Percentiles rank a stretch among this genome's conserved stretches.
These are phyloP conservation scores for Deilephila porcellus DNA, from an alignment of 2,888 invertebrate species.

Conservation along the genomic window DNA sequence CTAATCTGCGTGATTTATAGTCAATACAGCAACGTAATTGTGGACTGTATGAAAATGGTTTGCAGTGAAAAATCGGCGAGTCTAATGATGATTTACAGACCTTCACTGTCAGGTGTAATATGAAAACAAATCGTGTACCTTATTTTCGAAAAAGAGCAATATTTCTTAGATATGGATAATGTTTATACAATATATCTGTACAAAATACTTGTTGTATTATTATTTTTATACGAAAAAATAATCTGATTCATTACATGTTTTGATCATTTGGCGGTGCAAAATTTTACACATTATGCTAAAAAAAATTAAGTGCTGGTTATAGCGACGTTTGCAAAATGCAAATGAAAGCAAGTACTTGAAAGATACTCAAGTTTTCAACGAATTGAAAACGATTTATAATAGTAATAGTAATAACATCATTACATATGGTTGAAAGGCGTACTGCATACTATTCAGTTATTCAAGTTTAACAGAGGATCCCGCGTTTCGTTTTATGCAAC, in stretches of 20 bases:
- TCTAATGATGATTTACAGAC: constrained; percentile 9
- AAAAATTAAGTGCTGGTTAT: too few relatives aligned
- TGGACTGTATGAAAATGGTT: not conserved
- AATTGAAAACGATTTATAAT: not conserved
- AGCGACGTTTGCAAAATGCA: too few relatives aligned
- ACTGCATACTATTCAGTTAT: constrained; percentile 24
- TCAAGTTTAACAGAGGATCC: constrained; percentile 36
- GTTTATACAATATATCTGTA: too few relatives aligned
- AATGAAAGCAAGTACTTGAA: too few relatives aligned
- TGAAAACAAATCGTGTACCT: not conserved
- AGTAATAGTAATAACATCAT: constrained; percentile 1
- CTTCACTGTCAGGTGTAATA: not conserved
- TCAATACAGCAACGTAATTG: not conserved
- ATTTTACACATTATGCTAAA: too few relatives aligned
- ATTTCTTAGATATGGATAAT: too few relatives aligned
- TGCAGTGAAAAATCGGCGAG: constrained; percentile 9
- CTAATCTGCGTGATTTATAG: constrained; percentile 10
- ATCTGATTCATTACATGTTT: too few relatives aligned
- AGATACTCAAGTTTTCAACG: not conserved
- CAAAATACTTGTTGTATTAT: too few relatives aligned
- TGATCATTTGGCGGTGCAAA: too few relatives aligned
- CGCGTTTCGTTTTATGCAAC: constrained; percentile 55
- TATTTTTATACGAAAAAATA: too few relatives aligned
- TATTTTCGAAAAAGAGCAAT: not conserved
- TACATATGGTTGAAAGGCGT: constrained; percentile 4